Evolutionary conservation across 2,888 invertebrate genomes (phyloP), one percentile per base, ranked within the genome.

Genomic region (Folsomia candida): DNA sequence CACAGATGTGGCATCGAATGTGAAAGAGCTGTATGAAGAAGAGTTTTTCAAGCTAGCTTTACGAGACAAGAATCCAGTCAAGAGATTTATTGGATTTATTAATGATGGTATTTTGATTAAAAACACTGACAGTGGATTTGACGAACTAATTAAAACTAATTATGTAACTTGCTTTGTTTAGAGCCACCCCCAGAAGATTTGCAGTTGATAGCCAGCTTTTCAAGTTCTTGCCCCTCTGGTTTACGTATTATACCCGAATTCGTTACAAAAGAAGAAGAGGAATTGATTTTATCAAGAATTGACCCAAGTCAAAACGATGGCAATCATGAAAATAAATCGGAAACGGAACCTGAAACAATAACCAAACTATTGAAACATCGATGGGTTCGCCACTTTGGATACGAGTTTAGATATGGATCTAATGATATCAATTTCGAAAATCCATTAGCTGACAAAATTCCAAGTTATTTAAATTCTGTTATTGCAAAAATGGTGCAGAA

Each of bases 351-450:
- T 37, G 37, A 37, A 37, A 37, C 37, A 37, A 37, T 37, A 4
- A 37, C 37, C 6, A 37, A 37, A 14, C 4, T 14, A 37, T 83
- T 94, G 76, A 96, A 94, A 82, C 90, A 95, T 81, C 86, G 97
- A 51, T 87, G 87, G 84, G 97, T 96, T 0, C 90, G 88, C 82
- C 97, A 97, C 84, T 97, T 88, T 84, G 97, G 97, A 0, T 97
- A 89, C 83, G 93, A 94, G 82, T 97, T 97, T 83, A 85, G 89
- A 74, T 97, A 97, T 83, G 90, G 89, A 62, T 89, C 86, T 26
- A 97, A 97, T 84, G 91, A 91, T 84, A 91, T 96, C 0, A 90
- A 96, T 83, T 85, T 88, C 67, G 83, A 86, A 67, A 83, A 85
- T 65, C 93, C 93, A 0, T 84, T 92, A 29, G 78, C 83, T 0